Evolutionary conservation across 2,113 vertebrate species (phyloP).

Genomic region (Muntiacus muntjak): DNA sequence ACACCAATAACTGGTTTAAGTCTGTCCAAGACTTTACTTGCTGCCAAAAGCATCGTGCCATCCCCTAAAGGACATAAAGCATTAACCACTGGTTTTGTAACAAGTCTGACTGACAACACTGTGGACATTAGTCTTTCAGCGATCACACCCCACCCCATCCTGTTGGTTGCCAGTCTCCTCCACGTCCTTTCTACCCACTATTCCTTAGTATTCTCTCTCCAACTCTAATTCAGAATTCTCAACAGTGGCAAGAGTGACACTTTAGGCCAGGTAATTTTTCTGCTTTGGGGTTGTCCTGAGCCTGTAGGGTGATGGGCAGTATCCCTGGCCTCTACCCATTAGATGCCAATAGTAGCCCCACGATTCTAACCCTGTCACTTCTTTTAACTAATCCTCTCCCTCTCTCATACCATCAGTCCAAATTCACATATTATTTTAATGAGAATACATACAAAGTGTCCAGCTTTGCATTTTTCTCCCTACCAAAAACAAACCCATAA

Average conservation of each 20-base stretch:
- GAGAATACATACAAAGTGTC: slow-evolving; percentile 6
- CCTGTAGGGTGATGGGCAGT: not conserved
- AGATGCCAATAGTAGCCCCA: not conserved
- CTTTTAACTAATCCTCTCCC: not conserved
- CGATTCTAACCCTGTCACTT: not conserved
- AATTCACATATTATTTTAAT: slow-evolving; percentile 22
- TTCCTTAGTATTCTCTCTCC: not conserved
- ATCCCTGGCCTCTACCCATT: not conserved
- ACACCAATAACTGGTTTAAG: slow-evolving; percentile 96
- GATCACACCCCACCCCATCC: not conserved
- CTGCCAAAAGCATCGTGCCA: slow-evolving; percentile 97
- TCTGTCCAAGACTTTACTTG: slow-evolving; percentile 95
- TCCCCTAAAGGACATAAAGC: slow-evolving; percentile 83
- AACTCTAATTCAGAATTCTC: not conserved
- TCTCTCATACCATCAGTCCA: not conserved
- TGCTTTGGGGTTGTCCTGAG: not conserved
- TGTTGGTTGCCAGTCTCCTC: not conserved
- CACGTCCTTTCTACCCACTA: not conserved
- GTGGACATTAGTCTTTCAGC: slow-evolving; percentile 2
- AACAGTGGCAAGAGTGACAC: not conserved
- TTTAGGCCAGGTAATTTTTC: not conserved
- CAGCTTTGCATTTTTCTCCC: not conserved
- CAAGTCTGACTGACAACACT: not conserved
- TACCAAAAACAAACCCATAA: slow-evolving; percentile 2
- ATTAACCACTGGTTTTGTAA: not conserved